These are phyloP conservation scores for Brachionus koreanus DNA, from an alignment of 1,140 invertebrate species.

Conservation along the genomic window DNA sequence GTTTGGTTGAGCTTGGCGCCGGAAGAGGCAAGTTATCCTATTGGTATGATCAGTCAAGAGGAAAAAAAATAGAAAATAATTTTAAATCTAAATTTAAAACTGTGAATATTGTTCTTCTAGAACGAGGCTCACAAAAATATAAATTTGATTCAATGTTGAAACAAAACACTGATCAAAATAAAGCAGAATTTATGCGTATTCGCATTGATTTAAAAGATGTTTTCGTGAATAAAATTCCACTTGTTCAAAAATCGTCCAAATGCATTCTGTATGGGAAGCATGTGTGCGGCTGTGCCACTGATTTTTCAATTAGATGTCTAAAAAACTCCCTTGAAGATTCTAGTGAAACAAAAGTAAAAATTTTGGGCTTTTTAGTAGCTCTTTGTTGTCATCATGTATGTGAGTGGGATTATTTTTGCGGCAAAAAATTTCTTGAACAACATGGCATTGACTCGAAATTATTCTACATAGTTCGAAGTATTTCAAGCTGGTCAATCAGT, in stretches of 20 bases:
- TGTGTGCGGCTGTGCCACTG: conserved; percentile 35
- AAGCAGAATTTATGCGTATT: conserved; percentile 2
- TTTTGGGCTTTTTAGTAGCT: conserved; percentile 9
- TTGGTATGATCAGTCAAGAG: conserved; percentile 24
- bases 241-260: conserved; percentile 5
- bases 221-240: not conserved
- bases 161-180: not conserved
- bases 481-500: conserved; percentile 23
- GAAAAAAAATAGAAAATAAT: not conserved
- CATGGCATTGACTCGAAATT: conserved; percentile 13
- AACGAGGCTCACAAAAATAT: conserved; percentile 24
- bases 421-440: not conserved
- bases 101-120: not conserved
- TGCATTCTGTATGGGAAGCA: conserved; percentile 30
- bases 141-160: conserved; percentile 19
- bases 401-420: conserved; percentile 35
- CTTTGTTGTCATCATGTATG: conserved; percentile 40
- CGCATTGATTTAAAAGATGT: conserved; percentile 35
- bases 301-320: conserved; percentile 30
- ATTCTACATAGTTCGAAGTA: conserved; percentile 35
- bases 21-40: conserved; percentile 35
- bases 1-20: conserved; percentile 37
- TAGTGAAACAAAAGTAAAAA: not conserved
- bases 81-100: not conserved
- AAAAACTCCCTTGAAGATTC: conserved; percentile 9